A percentile compares a stretch with the other conserved stretches of the same genome.
Conservation (phyloP, 1,140 invertebrate genomes). For the Fopius arisanus region DNA sequence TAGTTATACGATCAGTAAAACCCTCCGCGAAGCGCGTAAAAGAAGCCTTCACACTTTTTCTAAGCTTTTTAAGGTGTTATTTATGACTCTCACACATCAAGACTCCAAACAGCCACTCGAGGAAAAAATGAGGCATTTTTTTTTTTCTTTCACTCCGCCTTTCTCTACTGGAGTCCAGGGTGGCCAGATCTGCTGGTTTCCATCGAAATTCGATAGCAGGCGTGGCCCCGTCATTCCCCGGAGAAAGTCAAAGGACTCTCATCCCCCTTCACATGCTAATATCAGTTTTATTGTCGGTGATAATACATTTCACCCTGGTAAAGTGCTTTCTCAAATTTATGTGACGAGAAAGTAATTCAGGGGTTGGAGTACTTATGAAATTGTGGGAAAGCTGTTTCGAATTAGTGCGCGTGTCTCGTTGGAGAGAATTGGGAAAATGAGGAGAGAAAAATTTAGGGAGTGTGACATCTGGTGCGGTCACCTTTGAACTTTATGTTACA, state of each 20-base stretch:
- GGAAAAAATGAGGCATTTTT: background rate
- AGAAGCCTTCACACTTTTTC: conserved; percentile 6
- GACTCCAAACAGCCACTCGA: background rate
- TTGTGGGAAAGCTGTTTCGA: conserved; percentile 30
- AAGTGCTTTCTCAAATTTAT: conserved; percentile 25
- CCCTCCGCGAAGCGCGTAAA: background rate
- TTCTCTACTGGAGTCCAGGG: background rate
- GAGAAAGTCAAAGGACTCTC: conserved; percentile 2
- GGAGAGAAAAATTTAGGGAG: background rate
- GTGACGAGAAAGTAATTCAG: background rate
- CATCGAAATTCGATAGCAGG: background rate
- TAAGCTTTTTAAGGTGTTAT: conserved; percentile 1
- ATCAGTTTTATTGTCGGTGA: background rate
- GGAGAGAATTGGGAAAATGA: conserved; percentile 6
- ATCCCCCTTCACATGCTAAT: background rate
- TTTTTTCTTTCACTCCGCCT: background rate
- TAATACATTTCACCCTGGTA: background rate
- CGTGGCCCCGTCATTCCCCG: background rate
- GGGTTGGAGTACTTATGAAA: conserved; percentile 11
- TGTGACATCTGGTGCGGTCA: conserved; percentile 31
- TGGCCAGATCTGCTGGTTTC: background rate
- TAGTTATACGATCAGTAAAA: conserved; percentile 6
- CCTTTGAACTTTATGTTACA: conserved; percentile 4
- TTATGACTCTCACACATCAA: conserved; percentile 6
- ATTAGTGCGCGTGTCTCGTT: conserved; percentile 31